Percentiles rank a stretch among this genome's conserved stretches.
Evolutionary conservation across 2,888 invertebrate species (phyloP).

Genomic region (Leptogaster cylindrica): DNA sequence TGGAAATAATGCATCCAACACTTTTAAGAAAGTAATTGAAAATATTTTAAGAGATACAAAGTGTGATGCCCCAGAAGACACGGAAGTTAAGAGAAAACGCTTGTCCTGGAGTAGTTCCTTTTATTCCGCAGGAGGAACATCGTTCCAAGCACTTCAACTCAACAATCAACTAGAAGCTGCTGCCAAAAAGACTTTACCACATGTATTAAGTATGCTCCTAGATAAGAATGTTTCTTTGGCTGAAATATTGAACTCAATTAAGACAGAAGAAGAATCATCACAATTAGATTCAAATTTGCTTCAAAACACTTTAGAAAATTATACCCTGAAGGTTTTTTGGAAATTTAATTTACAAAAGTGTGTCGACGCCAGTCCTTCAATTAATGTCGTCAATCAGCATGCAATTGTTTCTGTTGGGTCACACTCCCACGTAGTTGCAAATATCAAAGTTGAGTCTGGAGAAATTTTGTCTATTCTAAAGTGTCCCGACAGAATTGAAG

Average conservation of each 20-base stretch:
- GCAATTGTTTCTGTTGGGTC: conserved; percentile 68
- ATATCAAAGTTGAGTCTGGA: conserved; percentile 67
- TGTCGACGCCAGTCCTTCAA: conserved; percentile 78
- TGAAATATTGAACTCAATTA: conserved; percentile 36
- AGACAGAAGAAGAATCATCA: conserved; percentile 16
- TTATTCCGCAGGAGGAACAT: conserved; percentile 72
- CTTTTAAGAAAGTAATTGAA: neutral
- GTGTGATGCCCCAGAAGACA: neutral
- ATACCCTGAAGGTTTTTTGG: conserved; percentile 13
- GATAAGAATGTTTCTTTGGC: conserved; percentile 62
- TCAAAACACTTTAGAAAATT: neutral
- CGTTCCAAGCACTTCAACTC: conserved; percentile 71
- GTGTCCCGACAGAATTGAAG: conserved; percentile 77
- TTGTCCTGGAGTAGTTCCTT: conserved; percentile 61
- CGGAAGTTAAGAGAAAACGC: neutral
- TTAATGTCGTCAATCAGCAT: conserved; percentile 58
- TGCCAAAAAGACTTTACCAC: conserved; percentile 61
- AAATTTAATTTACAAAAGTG: conserved; percentile 75
- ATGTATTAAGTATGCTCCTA: conserved; percentile 66
- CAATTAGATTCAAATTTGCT: neutral
- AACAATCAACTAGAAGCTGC: conserved; percentile 65
- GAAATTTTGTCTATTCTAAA: conserved; percentile 62
- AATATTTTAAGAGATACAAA: neutral
- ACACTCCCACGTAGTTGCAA: conserved; percentile 75
- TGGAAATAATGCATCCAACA: neutral